Evolutionary conservation across 2,113 vertebrate species (phyloP), one percentile per base, ranked within the genome.

Genomic region (Myocastor coypus): DNA sequence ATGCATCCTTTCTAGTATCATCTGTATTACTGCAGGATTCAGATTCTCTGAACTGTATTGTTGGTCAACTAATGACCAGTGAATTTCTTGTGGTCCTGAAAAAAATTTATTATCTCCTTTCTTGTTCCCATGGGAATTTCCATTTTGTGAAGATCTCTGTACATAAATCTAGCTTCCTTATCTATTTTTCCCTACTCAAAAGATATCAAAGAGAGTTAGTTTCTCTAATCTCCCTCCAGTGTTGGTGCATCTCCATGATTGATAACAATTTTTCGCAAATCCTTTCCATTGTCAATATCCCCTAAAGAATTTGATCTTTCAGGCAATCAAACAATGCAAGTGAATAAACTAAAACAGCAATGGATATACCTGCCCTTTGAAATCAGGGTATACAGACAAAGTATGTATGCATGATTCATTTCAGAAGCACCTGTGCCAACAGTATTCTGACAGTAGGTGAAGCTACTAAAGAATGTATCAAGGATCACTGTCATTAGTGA

Each of bases 361-460:
- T 99, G 87, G 99, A 99, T 91, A 99, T 98, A 0, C 98, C 98
- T 57, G 55, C 34, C 99, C 99, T 32, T 89, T 98, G 96, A 99
- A 99, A 50, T 98, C 97, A 1, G 99, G 99, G 98, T 99, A 97
- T 99, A 98, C 95, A 99, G 98, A 97, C 99, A 99, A 94, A 99
- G 99, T 26, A 46, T 88, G 92, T 99, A 98, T 32, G 99, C 99
- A 40, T 98, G 98, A 98, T 99, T 99, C 98, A 99, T 99, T 98
- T 99, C 99, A 0, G 99, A 99, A 16, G 99, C 99, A 87, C 99
- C 99, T 0, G 99, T 99, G 98, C 99, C 99, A 98, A 99, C 99
- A 59, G 99, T 99, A 93, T 99, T 99, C 98, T 99, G 99, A 97
- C 99, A 99, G 89, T 99, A 99, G 95, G 99, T 99, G 98, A 99